A percentile compares a stretch with the other conserved stretches of the same genome.
These are phyloP conservation scores for Drosophila neocordata DNA, from an alignment of 1,140 invertebrate genomes.

Conservation along the genomic window DNA sequence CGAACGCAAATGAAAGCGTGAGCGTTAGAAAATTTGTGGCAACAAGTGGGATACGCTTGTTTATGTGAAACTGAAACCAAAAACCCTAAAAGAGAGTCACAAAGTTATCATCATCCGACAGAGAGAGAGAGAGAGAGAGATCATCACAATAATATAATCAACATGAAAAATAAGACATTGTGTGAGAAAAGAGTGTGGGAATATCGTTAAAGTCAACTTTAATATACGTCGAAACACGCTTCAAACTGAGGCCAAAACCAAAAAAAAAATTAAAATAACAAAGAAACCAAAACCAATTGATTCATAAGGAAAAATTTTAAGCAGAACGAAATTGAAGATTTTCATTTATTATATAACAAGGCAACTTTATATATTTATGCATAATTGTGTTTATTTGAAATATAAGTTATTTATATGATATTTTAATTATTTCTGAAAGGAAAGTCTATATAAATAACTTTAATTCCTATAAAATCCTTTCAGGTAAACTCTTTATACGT, in stretches of 20 bases:
- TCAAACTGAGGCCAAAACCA: constrained; percentile 19
- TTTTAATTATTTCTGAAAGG: no score
- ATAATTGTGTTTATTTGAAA: no score
- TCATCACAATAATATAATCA: constrained; percentile 44
- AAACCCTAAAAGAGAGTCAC: constrained; percentile 28
- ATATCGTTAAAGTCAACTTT: constrained; percentile 17
- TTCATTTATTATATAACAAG: not conserved
- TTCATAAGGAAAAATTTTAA: not conserved
- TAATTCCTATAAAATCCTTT: no score
- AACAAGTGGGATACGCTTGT: constrained; percentile 38
- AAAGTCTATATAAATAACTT: no score
- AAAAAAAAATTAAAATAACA: no score
- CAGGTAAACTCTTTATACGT: no score
- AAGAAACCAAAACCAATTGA: constrained; percentile 10
- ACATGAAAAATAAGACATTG: constrained; percentile 56
- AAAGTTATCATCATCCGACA: constrained; percentile 21
- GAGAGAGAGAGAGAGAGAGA: no score
- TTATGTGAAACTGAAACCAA: constrained; percentile 67
- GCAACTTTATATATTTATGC: not conserved
- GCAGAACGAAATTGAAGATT: not conserved
- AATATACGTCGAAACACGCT: not conserved
- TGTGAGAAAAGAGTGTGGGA: constrained; percentile 41
- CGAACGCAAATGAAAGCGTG: constrained; percentile 74
- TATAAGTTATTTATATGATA: no score
- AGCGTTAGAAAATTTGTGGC: constrained; percentile 56